Conservation (phyloP, 2,113 vertebrate genomes). For the Boulengeromyrus knoepffleri region DNA sequence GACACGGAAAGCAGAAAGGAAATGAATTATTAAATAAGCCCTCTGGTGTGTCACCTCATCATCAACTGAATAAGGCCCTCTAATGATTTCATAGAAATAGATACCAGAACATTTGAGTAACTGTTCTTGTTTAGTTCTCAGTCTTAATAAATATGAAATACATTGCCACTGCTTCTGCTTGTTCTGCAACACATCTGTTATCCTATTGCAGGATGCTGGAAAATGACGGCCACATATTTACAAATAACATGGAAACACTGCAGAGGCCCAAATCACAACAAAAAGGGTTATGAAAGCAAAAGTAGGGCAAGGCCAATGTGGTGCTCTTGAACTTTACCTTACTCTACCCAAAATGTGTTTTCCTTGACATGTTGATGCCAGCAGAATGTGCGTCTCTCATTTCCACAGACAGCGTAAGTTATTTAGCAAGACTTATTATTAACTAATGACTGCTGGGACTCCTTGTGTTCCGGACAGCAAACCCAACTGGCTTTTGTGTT, state of each 20-base stretch:
- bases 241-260: not conserved
- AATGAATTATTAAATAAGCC: not conserved
- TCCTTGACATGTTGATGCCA: not conserved
- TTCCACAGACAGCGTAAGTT: not conserved
- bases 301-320: not conserved
- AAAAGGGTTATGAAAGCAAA: not conserved
- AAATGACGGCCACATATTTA: not conserved
- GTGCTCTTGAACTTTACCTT: not conserved
- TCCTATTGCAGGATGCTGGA: not conserved
- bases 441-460: not conserved
- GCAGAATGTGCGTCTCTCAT: not conserved
- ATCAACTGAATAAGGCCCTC: not conserved
- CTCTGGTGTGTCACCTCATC: not conserved
- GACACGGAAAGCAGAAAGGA: not conserved
- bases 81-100: not conserved
- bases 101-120: not conserved
- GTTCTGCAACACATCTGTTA: not conserved
- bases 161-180: not conserved
- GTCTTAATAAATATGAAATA: not conserved
- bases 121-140: not conserved
- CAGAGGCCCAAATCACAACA: not conserved
- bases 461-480: not conserved
- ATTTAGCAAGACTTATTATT: not conserved
- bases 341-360: not conserved
- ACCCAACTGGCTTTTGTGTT: not conserved